Percentiles rank a stretch among this genome's conserved stretches.
phyloP scores from a whole-genome alignment of 2,797 vertebrate genomes.

The Dallia pectoralis region DNA sequence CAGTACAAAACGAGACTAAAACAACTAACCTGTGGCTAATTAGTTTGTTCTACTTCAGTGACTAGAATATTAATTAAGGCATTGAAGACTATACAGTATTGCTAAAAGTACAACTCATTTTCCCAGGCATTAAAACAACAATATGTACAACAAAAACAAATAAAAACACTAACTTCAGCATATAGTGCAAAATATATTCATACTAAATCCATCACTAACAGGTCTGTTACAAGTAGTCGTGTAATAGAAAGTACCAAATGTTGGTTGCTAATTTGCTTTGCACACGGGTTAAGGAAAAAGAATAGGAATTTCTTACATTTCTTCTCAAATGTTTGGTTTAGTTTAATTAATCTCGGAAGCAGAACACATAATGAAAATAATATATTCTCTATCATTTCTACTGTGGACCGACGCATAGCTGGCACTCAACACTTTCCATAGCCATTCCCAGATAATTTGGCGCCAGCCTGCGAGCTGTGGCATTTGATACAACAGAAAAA shows the following conservation, averaged over 20 bases:
- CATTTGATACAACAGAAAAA: background rate
- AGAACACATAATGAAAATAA: constrained; percentile 55
- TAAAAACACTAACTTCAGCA: constrained; percentile 43
- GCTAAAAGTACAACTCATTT: constrained; percentile 68
- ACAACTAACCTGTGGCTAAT: constrained; percentile 56
- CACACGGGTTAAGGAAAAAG: constrained; percentile 47
- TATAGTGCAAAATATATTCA: constrained; percentile 69
- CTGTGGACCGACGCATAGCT: background rate
- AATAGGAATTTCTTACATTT: constrained; percentile 38
- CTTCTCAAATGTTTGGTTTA: constrained; percentile 71
- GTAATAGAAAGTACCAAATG: constrained; percentile 45
- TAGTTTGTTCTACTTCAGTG: constrained; percentile 36
- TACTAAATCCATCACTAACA: constrained; percentile 48
- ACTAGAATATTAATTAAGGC: constrained; percentile 68
- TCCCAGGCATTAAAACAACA: constrained; percentile 44
- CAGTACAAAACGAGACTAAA: constrained; percentile 53
- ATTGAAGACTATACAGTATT: constrained; percentile 72
- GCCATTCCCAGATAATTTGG: constrained; percentile 11
- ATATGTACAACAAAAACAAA: constrained; percentile 41
- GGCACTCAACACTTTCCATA: background rate
- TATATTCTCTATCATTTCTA: constrained; percentile 46
- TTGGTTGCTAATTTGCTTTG: constrained; percentile 54
- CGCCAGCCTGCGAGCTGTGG: background rate
- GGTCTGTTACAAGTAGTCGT: constrained; percentile 49
- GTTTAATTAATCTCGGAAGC: constrained; percentile 72